Evolutionary conservation across 2,888 invertebrate species (phyloP).

Genomic region (Apodemia mormo): DNA sequence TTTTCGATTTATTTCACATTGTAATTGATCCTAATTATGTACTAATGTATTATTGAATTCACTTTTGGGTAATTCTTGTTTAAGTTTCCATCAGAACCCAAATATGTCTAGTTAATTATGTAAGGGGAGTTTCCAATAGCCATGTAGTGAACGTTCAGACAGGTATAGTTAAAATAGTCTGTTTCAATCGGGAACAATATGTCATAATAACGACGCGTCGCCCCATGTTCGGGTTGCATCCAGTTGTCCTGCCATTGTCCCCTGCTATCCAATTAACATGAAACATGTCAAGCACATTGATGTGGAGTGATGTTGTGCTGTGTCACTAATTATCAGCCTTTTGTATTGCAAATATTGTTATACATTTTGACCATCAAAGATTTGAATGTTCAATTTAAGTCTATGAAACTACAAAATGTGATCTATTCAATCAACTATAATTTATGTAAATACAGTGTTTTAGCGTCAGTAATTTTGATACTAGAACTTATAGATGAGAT

Average conservation of each 20-base stretch:
- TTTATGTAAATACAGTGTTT: too few species aligned
- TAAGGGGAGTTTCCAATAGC: not conserved
- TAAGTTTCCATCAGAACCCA: too few species aligned
- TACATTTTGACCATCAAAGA: conserved; percentile 22
- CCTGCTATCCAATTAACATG: conserved; percentile 71
- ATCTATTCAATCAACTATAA: too few species aligned
- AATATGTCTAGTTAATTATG: not conserved
- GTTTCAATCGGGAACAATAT: conserved; percentile 68
- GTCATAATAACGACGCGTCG: conserved; percentile 63
- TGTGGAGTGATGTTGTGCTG: conserved; percentile 55
- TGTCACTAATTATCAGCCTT: conserved; percentile 66
- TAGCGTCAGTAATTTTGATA: too few species aligned
- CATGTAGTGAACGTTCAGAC: conserved; percentile 31
- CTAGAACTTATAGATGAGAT: too few species aligned
- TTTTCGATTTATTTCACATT: too few species aligned
- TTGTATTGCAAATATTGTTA: conserved; percentile 47
- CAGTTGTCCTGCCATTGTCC: conserved; percentile 61
- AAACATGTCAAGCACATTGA: conserved; percentile 70
- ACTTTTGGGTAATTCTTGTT: too few species aligned
- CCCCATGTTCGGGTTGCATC: conserved; percentile 47
- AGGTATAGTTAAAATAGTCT: conserved; percentile 54
- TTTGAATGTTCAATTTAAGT: too few species aligned
- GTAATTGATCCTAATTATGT: too few species aligned
- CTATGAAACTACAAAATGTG: too few species aligned
- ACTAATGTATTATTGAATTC: too few species aligned